A percentile compares a stretch with the other conserved stretches of the same genome.
Conservation (phyloP, 2,888 invertebrate genomes). For the Tolmerus cingulatus region DNA sequence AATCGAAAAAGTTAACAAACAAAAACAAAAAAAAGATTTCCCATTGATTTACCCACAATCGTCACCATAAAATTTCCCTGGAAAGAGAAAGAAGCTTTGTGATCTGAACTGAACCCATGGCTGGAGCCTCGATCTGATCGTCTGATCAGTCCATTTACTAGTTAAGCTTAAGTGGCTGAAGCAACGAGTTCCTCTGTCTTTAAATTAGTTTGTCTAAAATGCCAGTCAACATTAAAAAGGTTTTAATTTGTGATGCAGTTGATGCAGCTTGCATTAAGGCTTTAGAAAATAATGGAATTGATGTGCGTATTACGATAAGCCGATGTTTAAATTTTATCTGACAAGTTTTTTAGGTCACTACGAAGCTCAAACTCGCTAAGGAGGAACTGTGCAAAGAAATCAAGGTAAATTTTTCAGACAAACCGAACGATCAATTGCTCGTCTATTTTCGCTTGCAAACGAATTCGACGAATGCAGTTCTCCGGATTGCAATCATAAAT, state of each 20-base stretch:
- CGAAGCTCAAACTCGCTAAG: conserved; percentile 79
- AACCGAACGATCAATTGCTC: conserved; percentile 33
- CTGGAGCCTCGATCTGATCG: not conserved
- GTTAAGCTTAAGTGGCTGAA: not conserved
- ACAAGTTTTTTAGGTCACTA: conserved; percentile 62
- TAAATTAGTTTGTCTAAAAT: conserved; percentile 56
- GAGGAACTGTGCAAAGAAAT: conserved; percentile 84
- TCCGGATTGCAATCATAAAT: not conserved
- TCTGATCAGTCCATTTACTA: not conserved
- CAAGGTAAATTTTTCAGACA: conserved; percentile 68
- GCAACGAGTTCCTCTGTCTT: not conserved
- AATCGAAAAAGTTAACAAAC: not conserved
- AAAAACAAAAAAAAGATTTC: not conserved
- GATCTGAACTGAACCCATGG: not conserved
- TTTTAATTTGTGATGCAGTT: conserved; percentile 92
- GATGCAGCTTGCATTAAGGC: conserved; percentile 86
- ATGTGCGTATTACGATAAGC: conserved; percentile 66
- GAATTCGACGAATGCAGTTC: not conserved
- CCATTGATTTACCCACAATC: not conserved
- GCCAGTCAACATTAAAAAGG: conserved; percentile 75
- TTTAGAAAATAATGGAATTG: conserved; percentile 77
- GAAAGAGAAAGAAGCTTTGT: not conserved
- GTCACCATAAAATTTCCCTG: not conserved
- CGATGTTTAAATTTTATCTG: not conserved
- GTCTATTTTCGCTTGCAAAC: not conserved